Evolutionary conservation across 2,113 vertebrate species (phyloP).

Genomic region (Melozone crissalis): DNA sequence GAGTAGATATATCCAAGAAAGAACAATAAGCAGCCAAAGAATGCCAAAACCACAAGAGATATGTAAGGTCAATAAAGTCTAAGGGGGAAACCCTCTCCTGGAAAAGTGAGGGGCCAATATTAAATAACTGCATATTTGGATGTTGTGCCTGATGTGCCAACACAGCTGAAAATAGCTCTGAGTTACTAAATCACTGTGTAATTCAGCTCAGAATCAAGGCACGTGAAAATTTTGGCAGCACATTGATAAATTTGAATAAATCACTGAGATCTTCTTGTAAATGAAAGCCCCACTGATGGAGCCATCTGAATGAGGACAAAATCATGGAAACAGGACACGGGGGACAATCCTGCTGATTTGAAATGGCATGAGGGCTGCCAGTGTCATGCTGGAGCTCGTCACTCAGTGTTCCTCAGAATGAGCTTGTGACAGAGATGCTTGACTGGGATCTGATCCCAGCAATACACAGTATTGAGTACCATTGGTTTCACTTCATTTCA

Average conservation of each 20-base stretch:
- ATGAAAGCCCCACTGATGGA: background rate
- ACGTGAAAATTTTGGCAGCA: background rate
- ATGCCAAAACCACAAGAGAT: background rate
- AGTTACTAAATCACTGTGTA: background rate
- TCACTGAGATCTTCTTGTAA: background rate
- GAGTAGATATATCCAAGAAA: background rate
- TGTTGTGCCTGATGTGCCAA: background rate
- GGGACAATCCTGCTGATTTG: background rate
- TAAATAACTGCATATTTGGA: background rate
- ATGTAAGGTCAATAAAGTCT: background rate
- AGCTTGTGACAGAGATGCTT: background rate
- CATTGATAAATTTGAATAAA: background rate
- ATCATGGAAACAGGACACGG: background rate
- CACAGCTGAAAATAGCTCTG: background rate
- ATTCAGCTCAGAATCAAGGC: background rate
- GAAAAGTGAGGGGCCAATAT: background rate
- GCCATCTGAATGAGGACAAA: background rate
- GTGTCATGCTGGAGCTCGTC: background rate
- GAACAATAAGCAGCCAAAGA: background rate
- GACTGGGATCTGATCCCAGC: background rate
- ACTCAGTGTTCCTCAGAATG: rapidly evolving
- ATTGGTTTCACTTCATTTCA: background rate
- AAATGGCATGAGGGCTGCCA: background rate
- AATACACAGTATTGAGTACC: background rate
- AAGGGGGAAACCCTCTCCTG: background rate